phyloP scores from a whole-genome alignment of 2,888 invertebrate species.

The Pyrocoelia pectoralis region DNA sequence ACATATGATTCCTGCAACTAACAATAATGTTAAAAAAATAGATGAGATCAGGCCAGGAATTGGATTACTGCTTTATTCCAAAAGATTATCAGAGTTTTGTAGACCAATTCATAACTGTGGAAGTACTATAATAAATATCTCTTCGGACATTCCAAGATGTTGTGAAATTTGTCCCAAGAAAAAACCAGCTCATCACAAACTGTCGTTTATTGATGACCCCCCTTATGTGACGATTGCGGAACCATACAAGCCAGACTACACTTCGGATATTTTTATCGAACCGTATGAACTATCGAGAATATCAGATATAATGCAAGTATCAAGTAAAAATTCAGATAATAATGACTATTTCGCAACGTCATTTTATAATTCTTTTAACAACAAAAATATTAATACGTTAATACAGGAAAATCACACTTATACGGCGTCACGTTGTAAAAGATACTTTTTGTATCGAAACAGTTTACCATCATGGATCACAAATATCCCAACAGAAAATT shows the following conservation, averaged over 20 bases:
- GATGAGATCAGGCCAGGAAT: slow-evolving; percentile 20
- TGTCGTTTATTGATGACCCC: slow-evolving; percentile 28
- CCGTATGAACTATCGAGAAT: too few relatives aligned
- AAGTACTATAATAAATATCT: too few relatives aligned
- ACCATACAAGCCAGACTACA: slow-evolving; percentile 12
- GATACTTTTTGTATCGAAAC: slow-evolving; percentile 3
- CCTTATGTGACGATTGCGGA: slow-evolving; percentile 6
- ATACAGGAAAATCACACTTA: background rate
- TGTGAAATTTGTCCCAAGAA: slow-evolving; percentile 2
- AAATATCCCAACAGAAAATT: too few relatives aligned
- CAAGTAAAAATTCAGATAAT: too few relatives aligned
- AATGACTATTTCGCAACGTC: too few relatives aligned
- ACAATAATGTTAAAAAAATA: background rate
- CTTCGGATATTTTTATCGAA: background rate
- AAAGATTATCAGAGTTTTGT: slow-evolving; percentile 23
- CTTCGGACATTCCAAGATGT: slow-evolving; percentile 11
- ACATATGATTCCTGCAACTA: too few relatives aligned
- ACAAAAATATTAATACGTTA: too few relatives aligned
- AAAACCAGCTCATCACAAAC: slow-evolving; percentile 20
- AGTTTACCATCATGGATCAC: slow-evolving; percentile 17
- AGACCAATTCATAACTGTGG: background rate
- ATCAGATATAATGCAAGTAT: too few relatives aligned
- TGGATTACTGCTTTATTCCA: slow-evolving; percentile 22
- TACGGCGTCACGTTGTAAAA: background rate
- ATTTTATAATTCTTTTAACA: background rate